These are phyloP conservation scores for Ictalurus furcatus DNA, from an alignment of 2,113 vertebrate species.

Conservation along the genomic window DNA sequence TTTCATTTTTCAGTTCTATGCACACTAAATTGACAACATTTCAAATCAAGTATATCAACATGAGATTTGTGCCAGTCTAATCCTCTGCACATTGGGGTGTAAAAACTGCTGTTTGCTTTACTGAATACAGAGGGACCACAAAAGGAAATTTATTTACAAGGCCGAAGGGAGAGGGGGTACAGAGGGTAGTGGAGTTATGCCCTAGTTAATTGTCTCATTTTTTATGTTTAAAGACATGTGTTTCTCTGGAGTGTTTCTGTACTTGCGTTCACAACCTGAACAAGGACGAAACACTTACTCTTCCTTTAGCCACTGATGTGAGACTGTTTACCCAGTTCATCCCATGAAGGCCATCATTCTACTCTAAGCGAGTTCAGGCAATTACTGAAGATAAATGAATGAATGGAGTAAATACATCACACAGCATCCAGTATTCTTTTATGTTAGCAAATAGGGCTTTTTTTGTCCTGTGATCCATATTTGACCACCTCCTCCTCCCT, in stretches of 20 bases:
- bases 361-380: slow-evolving; percentile 10
- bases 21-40: not conserved
- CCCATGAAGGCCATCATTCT: slow-evolving; percentile 33
- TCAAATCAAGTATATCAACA: not conserved
- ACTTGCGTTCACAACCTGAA: slow-evolving; percentile 41
- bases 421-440: not conserved
- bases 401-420: not conserved
- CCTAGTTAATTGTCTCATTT: slow-evolving; percentile 59
- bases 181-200: slow-evolving; percentile 46
- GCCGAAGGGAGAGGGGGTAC: slow-evolving; percentile 25
- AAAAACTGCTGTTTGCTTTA: slow-evolving; percentile 13
- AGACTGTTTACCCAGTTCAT: slow-evolving; percentile 44
- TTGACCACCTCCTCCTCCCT: not conserved
- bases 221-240: slow-evolving; percentile 58
- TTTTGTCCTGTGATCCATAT: not conserved
- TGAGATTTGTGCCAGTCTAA: not conserved
- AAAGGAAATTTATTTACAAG: slow-evolving; percentile 33
- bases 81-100: not conserved
- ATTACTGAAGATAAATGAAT: not conserved
- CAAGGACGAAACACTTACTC: slow-evolving; percentile 58
- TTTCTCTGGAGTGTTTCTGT: slow-evolving; percentile 51
- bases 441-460: not conserved
- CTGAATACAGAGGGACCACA: slow-evolving; percentile 18
- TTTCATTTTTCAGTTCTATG: not conserved
- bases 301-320: slow-evolving; percentile 41